Base-by-base conservation (phyloP, 2,797 vertebrate genomes). In the Urocyon cinereoargenteus region DNA sequence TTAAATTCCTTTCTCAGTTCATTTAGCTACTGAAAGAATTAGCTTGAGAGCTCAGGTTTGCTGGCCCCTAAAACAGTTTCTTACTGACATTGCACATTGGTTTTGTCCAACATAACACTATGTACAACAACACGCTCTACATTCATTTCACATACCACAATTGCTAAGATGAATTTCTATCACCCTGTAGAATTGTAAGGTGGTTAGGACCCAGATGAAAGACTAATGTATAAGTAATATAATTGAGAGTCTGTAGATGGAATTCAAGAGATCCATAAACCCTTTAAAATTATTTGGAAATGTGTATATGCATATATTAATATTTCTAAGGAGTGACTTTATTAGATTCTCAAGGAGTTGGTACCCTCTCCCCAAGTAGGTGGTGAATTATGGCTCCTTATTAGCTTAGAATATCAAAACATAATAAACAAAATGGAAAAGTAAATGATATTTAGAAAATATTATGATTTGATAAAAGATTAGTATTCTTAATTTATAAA, bases 271-370 rank as follows among this genome's bases (percentile, higher is more conserved):
- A 9, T 86, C 40, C 12, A 49, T 55, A 77, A 95, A 45, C 57
- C 26, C 28, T 91, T 90, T 88, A 70, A 79, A 40, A 53, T 3
- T 64, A 18, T 77, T 94, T 81, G 24, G 51, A 53, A 11, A 34
- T 90, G 15, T 61, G 5, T 89, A 7, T 77, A 45, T 72, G 10
- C 55, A 26, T 59, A 36, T 70, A 55, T 73, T 87, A 9, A 83
- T 83, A 96, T 97, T 93, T 93, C 70, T 95, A 78, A 62, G 64
- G 55, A 93, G 55, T 51, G 15, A 49, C 22, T 68, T 89, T 19
- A 64, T 68, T 14, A 62, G 26, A 19, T 53, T 81, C n/a, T 91
- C 59, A 85, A 36, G 26, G 6, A 86, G 53, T 95, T 90, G 88
- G 53, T 66, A 51, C 68, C 62, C 66, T 95, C 11, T 83, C 53